Conservation (phyloP, 2,797 vertebrate genomes). For the Anolis apletophallus region DNA sequence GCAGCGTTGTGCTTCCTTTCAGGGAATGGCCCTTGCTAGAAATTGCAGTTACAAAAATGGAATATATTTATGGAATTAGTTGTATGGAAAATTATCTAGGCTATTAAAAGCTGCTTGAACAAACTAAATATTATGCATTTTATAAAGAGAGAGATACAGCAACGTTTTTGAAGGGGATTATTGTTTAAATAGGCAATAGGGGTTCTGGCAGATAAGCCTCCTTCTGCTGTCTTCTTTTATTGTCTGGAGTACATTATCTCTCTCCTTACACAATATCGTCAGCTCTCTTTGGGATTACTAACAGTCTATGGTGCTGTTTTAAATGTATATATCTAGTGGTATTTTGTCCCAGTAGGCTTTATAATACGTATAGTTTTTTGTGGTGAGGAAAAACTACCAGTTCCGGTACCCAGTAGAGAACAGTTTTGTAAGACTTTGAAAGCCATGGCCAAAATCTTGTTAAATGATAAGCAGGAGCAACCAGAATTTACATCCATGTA, state of each 20-base stretch:
- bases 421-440: slow-evolving; percentile 22
- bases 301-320: slow-evolving; percentile 71
- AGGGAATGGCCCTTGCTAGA: slow-evolving; percentile 22
- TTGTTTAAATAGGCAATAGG: slow-evolving; percentile 76
- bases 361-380: slow-evolving; percentile 54
- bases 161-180: slow-evolving; percentile 75
- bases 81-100: slow-evolving; percentile 72
- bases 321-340: slow-evolving; percentile 70
- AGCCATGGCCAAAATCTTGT: neutral
- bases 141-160: slow-evolving; percentile 66
- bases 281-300: slow-evolving; percentile 69
- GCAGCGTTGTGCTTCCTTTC: neutral
- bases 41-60: slow-evolving; percentile 48
- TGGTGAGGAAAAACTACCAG: neutral
- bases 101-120: slow-evolving; percentile 70
- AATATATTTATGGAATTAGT: slow-evolving; percentile 70
- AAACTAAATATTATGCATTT: slow-evolving; percentile 68
- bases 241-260: slow-evolving; percentile 75
- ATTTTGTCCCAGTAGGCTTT: slow-evolving; percentile 64
- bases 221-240: slow-evolving; percentile 69
- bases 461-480: too few relatives aligned
- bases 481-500: too few relatives aligned
- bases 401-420: slow-evolving; percentile 13
- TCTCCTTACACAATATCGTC: slow-evolving; percentile 62
- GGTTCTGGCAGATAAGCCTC: slow-evolving; percentile 73